Conservation (phyloP, 2,888 invertebrate genomes). For the Xestia rhomboidea region DNA sequence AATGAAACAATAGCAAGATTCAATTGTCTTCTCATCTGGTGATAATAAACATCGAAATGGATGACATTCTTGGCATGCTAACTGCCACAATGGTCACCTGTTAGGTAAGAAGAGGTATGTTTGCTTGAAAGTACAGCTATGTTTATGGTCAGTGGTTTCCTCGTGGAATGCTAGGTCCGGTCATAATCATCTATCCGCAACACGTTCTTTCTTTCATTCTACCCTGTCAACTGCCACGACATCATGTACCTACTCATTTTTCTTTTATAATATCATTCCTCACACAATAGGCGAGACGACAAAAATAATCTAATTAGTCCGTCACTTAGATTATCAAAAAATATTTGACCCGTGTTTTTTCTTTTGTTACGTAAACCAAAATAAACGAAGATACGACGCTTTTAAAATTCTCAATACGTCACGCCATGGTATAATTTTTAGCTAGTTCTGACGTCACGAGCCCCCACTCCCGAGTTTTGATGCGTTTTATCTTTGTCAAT, state of each 20-base stretch:
- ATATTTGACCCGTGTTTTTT: too few relatives aligned
- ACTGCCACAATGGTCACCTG: background rate
- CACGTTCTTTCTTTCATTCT: background rate
- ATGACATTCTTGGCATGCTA: slow-evolving; percentile 32
- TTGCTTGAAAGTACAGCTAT: background rate
- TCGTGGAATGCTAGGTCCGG: background rate
- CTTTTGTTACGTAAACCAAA: too few relatives aligned
- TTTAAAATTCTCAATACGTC: too few relatives aligned
- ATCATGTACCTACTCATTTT: background rate
- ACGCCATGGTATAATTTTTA: too few relatives aligned
- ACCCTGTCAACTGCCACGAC: background rate
- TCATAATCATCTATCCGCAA: background rate
- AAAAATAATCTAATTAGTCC: too few relatives aligned
- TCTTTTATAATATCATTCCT: background rate
- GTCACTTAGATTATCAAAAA: too few relatives aligned
- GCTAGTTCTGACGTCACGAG: too few relatives aligned
- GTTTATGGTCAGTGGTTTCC: background rate
- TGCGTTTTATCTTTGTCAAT: too few relatives aligned
- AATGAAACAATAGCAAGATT: slow-evolving; percentile 35
- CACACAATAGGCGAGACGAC: too few relatives aligned
- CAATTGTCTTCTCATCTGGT: slow-evolving; percentile 31
- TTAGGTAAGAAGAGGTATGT: too few relatives aligned
- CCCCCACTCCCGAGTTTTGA: too few relatives aligned
- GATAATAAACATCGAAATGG: slow-evolving; percentile 32
- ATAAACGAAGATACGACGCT: too few relatives aligned